phyloP scores from a whole-genome alignment of 2,113 vertebrate species.

The Physeter macrocephalus region DNA sequence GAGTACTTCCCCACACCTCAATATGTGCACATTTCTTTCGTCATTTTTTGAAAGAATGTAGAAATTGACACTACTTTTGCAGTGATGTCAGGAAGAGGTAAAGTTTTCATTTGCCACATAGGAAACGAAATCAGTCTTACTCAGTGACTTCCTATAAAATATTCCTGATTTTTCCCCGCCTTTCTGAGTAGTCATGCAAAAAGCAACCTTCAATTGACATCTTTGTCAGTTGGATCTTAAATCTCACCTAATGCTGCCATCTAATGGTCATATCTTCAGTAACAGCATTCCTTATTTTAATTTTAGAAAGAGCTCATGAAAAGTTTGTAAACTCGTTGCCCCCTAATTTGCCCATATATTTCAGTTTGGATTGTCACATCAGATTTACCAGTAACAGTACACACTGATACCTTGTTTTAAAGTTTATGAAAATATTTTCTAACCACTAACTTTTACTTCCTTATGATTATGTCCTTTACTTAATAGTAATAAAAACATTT shows the following conservation, averaged over 20 bases:
- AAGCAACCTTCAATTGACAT: not conserved
- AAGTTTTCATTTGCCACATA: not conserved
- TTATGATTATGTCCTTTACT: not conserved
- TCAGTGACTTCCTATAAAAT: not conserved
- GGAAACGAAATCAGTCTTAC: not conserved
- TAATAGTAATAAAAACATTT: not conserved
- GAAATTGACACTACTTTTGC: not conserved
- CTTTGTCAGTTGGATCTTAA: not conserved
- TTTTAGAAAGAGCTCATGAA: not conserved
- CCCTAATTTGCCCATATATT: not conserved
- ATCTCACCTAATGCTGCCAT: constrained; percentile 48
- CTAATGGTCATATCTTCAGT: constrained; percentile 17
- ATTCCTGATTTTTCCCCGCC: not conserved
- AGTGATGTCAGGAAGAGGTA: not conserved
- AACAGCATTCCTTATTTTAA: not conserved
- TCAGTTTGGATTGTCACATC: not conserved
- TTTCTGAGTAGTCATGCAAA: not conserved
- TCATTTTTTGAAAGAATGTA: not conserved
- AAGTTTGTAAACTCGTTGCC: not conserved
- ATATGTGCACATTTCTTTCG: not conserved
- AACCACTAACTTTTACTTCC: not conserved
- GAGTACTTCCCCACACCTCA: not conserved
- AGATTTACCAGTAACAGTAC: not conserved
- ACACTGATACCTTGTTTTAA: not conserved
- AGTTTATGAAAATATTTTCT: not conserved